A percentile compares a stretch with the other conserved stretches of the same genome.
Evolutionary conservation across 30 jellyfish, hydroid and myxozoan species (phyloP).

Genomic region (Phacellophora camtschatica): DNA sequence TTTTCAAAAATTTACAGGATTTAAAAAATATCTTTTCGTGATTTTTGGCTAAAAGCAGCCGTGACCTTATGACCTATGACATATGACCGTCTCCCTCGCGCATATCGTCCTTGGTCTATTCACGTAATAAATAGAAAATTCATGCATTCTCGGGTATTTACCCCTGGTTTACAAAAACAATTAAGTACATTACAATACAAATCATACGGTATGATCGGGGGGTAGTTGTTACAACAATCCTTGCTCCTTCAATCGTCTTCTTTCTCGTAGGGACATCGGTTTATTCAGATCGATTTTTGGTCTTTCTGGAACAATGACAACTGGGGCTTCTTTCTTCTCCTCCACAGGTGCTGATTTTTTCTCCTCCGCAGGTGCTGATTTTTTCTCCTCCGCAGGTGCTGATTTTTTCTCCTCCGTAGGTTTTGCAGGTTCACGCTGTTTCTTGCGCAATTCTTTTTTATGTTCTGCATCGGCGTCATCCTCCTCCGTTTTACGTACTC

Average conservation of each 20-base stretch:
- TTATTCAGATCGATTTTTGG: constrained; percentile 44
- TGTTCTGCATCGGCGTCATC: constrained; percentile 53
- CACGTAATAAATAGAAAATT: too few species aligned
- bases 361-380: constrained; percentile 56
- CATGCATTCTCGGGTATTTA: too few species aligned
- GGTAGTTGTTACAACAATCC: constrained; percentile 27
- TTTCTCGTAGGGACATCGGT: constrained; percentile 65
- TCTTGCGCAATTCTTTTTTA: constrained; percentile 46
- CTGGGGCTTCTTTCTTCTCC: constrained; percentile 24
- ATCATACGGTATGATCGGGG: background rate
- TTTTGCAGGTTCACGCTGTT: constrained; percentile 11
- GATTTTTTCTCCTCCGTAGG: background rate
- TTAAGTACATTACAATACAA: background rate
- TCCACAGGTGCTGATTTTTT: constrained; percentile 32
- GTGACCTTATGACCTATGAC: too few species aligned
- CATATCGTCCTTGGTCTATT: too few species aligned
- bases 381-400: background rate
- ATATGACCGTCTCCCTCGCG: too few species aligned
- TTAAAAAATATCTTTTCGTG: too few species aligned
- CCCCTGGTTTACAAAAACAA: background rate
- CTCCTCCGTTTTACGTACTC: constrained; percentile 28
- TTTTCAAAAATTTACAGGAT: too few species aligned
- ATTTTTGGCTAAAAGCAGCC: too few species aligned
- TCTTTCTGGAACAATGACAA: constrained; percentile 31
- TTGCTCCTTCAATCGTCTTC: constrained; percentile 64